These are phyloP conservation scores for Linhomoeus sp. DNA, from an alignment of 2,888 invertebrate genomes.

Conservation along the genomic window DNA sequence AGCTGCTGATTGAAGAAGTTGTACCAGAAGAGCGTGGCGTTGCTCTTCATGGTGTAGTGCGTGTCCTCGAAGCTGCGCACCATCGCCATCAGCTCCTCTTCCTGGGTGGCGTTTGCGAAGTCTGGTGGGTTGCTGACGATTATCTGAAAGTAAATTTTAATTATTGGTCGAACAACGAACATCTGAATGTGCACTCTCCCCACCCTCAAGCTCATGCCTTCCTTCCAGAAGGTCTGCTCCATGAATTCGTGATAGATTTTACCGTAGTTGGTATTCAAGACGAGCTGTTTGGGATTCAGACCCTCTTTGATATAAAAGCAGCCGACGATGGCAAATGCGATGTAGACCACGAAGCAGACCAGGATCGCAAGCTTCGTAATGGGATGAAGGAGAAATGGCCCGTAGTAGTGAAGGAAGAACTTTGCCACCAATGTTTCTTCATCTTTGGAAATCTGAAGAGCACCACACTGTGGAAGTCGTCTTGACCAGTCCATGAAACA, in stretches of 20 bases:
- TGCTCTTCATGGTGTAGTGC: neutral
- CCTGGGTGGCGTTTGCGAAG: too few species aligned
- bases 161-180: too few species aligned
- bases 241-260: too few species aligned
- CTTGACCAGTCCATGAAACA: too few species aligned
- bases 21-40: neutral
- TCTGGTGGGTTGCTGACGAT: too few species aligned
- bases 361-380: constrained; percentile 38
- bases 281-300: neutral
- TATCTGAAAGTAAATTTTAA: too few species aligned
- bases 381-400: neutral
- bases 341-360: constrained; percentile 49
- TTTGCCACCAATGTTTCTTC: neutral
- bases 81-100: too few species aligned
- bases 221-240: too few species aligned
- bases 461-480: neutral
- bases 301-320: constrained; percentile 34
- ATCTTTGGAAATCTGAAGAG: neutral
- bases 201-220: too few species aligned
- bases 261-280: neutral
- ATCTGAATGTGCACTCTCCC: too few species aligned
- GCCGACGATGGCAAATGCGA: constrained; percentile 66
- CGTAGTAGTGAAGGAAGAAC: constrained; percentile 1
- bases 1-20: too few species aligned
- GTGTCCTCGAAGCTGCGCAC: too few species aligned